Evolutionary conservation across 1,140 invertebrate genomes (phyloP).

Genomic region (Musca domestica): DNA sequence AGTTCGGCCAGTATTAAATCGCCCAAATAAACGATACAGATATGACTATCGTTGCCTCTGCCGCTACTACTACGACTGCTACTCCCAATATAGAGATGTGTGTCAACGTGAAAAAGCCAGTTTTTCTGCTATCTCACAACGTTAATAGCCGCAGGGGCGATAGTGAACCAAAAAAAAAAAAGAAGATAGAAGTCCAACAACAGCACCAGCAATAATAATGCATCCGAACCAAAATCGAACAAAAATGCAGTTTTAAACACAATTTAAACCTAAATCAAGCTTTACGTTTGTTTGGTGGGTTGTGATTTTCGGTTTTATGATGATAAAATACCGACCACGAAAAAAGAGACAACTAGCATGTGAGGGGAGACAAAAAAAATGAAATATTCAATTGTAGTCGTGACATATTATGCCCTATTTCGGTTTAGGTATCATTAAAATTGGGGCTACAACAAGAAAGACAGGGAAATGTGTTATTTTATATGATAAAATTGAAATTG

Average conservation of each 20-base stretch:
- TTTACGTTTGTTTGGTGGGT: neutral
- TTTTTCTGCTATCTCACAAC: neutral
- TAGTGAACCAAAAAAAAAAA: too few species aligned
- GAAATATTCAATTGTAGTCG: too few species aligned
- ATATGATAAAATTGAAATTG: too few species aligned
- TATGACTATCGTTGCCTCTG: too few species aligned
- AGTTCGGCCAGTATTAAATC: neutral
- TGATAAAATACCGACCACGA: too few species aligned
- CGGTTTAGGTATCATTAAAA: too few species aligned
- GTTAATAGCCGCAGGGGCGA: neutral
- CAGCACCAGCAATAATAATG: neutral
- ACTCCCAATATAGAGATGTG: conserved; percentile 3
- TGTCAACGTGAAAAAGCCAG: conserved; percentile 1
- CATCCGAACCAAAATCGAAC: neutral
- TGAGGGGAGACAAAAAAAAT: too few species aligned
- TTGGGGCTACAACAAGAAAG: too few species aligned
- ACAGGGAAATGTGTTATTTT: too few species aligned
- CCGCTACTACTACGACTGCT: too few species aligned
- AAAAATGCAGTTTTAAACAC: neutral
- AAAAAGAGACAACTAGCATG: too few species aligned
- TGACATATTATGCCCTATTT: too few species aligned
- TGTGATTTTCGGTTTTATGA: neutral
- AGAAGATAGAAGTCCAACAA: neutral
- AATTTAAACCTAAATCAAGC: conserved; percentile 1
- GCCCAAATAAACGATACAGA: neutral